These are phyloP conservation scores for Pogonus chalceus DNA, from an alignment of 1,140 invertebrate species.

Conservation along the genomic window DNA sequence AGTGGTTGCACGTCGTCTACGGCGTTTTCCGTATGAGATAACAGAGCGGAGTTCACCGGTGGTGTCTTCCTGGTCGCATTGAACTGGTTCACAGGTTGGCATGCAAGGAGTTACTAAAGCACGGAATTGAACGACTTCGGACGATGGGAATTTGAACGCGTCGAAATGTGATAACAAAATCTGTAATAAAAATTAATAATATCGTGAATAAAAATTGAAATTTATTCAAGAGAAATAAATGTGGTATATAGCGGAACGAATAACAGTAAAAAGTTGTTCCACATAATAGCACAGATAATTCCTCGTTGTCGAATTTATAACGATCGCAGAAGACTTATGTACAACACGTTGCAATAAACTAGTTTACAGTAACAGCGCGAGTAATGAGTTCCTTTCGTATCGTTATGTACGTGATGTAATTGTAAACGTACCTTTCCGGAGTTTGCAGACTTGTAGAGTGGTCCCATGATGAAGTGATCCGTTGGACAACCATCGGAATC, in stretches of 20 bases:
- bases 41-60: constrained; percentile 71
- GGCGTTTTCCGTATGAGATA: constrained; percentile 67
- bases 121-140: constrained; percentile 88
- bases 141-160: constrained; percentile 92
- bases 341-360: neutral
- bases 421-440: constrained; percentile 57
- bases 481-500: constrained; percentile 88
- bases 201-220: neutral
- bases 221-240: neutral
- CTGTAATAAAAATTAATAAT: constrained; percentile 38
- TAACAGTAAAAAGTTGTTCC: neutral
- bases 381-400: constrained; percentile 11
- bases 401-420: neutral
- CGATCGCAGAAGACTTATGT: constrained; percentile 15
- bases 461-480: constrained; percentile 87
- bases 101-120: constrained; percentile 88
- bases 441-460: constrained; percentile 67
- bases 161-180: constrained; percentile 86
- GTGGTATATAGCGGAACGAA: neutral
- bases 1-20: constrained; percentile 45
- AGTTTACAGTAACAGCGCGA: neutral
- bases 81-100: constrained; percentile 81
- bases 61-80: constrained; percentile 69
- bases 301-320: constrained; percentile 7
- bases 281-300: constrained; percentile 5